Evolutionary conservation across 2,888 invertebrate species (phyloP), one percentile per base, ranked within the genome.

Genomic region (Pardosa pseudoannulata): DNA sequence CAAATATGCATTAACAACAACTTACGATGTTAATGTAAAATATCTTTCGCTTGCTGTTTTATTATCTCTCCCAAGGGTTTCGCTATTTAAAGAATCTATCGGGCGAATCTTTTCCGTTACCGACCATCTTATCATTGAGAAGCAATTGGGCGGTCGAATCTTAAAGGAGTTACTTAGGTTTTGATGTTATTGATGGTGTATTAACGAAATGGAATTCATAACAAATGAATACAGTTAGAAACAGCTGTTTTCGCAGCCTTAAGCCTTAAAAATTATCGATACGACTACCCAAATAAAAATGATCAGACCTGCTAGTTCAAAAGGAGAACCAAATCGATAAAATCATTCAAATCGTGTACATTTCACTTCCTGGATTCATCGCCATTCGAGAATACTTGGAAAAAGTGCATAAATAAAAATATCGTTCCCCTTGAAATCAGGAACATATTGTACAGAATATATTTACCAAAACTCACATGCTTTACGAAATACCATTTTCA

Each of bases 1-100:
- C 83, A 85, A 78, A 85, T 85, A 78, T 85, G 83, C 83, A 85
- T 85, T 85, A 85, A 85, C 78, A 85, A 85, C 83, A 85, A 85
- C 76, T 85, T 78, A 70, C 62, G 81, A 74, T 81, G 74, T 68
- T 81, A 85, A 78, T 85, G 83, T 67, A 79, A 85, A 78, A 78
- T 85, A 76, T 76, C 78, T 78, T 78, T 85, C 78, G 78, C 72
- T 85, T 76, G 65, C 65, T 76, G 76, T 76, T 83, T 83, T 78
- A 85, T 85, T 78, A 85, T 85, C 78, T 85, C 65, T 85, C 83
- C 78, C 83, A 73, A 65, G 78, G 83, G 83, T 78, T 85, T 62
- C 56, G 68, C 28, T 67, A 73, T 78, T 83, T 83, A 72, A 67
- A 72, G 65, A 67, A 74, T 71, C 70, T 70, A 79, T 64, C 62